phyloP scores from a whole-genome alignment of 2,113 vertebrate genomes.

The Pseudorasbora parva region DNA sequence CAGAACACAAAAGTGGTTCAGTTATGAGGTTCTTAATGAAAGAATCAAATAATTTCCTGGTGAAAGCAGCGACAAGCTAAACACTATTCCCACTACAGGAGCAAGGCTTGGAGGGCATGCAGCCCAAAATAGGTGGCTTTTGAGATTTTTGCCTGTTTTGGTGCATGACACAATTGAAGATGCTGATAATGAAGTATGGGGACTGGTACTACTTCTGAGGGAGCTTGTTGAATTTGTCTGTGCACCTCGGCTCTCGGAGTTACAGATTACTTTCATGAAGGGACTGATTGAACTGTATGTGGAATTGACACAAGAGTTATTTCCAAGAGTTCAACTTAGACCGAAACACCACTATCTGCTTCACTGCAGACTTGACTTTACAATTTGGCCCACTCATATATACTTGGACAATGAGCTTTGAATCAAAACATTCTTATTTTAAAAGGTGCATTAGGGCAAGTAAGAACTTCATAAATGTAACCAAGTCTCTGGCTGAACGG shows the following conservation, averaged over 20 bases:
- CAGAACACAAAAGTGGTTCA: slow-evolving; percentile 49
- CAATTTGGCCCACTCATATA: slow-evolving; percentile 53
- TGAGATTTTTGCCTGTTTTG: slow-evolving; percentile 49
- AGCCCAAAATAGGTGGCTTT: slow-evolving; percentile 54
- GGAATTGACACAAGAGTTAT: slow-evolving; percentile 47
- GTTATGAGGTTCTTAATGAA: slow-evolving; percentile 44
- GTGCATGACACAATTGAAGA: slow-evolving; percentile 46
- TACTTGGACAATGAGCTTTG: slow-evolving; percentile 51
- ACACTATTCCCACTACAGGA: slow-evolving; percentile 49
- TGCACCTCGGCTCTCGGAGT: slow-evolving; percentile 50
- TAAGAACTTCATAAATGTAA: slow-evolving; percentile 53
- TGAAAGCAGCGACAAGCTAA: slow-evolving; percentile 51
- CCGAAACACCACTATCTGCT: slow-evolving; percentile 52
- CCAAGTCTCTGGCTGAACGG: slow-evolving; percentile 48
- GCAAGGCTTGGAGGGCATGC: slow-evolving; percentile 46
- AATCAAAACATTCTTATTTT: slow-evolving; percentile 42
- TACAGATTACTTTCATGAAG: slow-evolving; percentile 51
- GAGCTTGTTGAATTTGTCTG: slow-evolving; percentile 52
- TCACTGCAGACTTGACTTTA: slow-evolving; percentile 36
- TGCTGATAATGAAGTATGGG: slow-evolving; percentile 45
- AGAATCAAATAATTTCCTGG: slow-evolving; percentile 54
- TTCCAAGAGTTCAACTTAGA: slow-evolving; percentile 11
- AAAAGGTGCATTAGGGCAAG: slow-evolving; percentile 49
- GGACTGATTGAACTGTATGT: slow-evolving; percentile 44
- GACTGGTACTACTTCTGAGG: slow-evolving; percentile 46